Conservation (phyloP, 2,888 invertebrate species). For the Gymnosoma rotundatum region DNA sequence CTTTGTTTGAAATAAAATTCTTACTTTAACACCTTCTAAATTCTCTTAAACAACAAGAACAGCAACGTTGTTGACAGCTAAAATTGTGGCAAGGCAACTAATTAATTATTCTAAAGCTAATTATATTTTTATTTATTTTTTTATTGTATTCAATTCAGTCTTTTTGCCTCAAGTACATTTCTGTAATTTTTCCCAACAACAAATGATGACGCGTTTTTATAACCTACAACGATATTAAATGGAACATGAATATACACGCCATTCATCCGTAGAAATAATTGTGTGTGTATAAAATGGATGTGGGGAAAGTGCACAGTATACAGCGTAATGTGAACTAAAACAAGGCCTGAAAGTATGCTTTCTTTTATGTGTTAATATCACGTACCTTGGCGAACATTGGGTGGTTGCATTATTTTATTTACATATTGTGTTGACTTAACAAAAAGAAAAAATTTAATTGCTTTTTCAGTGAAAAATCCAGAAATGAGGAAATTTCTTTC, state of each 20-base stretch:
- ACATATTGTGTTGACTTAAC: not conserved
- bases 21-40: conserved; percentile 1
- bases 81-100: conserved; percentile 5
- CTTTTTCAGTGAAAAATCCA: too few relatives aligned
- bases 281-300: not conserved
- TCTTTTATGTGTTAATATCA: conserved; percentile 44
- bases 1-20: not conserved
- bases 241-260: conserved; percentile 23
- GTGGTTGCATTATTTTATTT: not conserved
- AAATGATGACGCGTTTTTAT: conserved; percentile 35
- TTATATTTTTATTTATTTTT: conserved; percentile 26
- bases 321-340: conserved; percentile 9
- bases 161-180: conserved; percentile 18
- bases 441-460: not conserved
- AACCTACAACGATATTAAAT: conserved; percentile 25
- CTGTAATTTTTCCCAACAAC: conserved; percentile 38
- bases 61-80: not conserved
- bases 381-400: conserved; percentile 17
- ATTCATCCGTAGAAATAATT: not conserved
- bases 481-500: too few relatives aligned
- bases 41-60: not conserved
- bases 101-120: conserved; percentile 36
- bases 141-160: conserved; percentile 5
- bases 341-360: conserved; percentile 29
- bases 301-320: not conserved